Conservation (phyloP, 2,797 vertebrate species). For the Acanthornis magna region DNA sequence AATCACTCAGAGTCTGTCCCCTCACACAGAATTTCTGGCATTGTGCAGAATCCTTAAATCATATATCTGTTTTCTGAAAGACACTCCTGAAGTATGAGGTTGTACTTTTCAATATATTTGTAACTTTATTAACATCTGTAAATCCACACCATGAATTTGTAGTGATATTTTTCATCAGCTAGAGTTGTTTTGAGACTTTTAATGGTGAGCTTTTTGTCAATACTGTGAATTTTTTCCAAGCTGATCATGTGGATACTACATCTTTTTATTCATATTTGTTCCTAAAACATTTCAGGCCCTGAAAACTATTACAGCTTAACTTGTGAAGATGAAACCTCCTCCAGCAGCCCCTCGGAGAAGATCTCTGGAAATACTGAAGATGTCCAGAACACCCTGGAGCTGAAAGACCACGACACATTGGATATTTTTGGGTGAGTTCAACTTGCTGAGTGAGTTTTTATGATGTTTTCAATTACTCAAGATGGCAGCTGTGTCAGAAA, state of each 20-base stretch:
- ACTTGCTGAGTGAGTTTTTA: background rate
- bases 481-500: background rate
- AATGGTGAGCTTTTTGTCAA: background rate
- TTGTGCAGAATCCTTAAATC: background rate
- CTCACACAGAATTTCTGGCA: background rate
- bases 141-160: background rate
- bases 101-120: background rate
- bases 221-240: background rate
- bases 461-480: background rate
- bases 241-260: background rate
- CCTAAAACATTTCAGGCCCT: conserved; percentile 64
- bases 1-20: background rate
- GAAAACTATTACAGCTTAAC: background rate
- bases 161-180: background rate
- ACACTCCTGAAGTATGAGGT: background rate
- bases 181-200: background rate
- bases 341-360: background rate
- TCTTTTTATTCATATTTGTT: background rate
- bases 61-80: background rate
- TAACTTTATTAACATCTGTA: background rate
- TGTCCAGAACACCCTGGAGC: background rate
- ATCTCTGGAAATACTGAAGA: background rate
- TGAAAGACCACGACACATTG: background rate
- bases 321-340: conserved; percentile 6
- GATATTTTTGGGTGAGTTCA: conserved; percentile 51